A percentile compares a stretch with the other conserved stretches of the same genome.
phyloP scores from a whole-genome alignment of 1,140 invertebrate genomes.

The Battus philenor region DNA sequence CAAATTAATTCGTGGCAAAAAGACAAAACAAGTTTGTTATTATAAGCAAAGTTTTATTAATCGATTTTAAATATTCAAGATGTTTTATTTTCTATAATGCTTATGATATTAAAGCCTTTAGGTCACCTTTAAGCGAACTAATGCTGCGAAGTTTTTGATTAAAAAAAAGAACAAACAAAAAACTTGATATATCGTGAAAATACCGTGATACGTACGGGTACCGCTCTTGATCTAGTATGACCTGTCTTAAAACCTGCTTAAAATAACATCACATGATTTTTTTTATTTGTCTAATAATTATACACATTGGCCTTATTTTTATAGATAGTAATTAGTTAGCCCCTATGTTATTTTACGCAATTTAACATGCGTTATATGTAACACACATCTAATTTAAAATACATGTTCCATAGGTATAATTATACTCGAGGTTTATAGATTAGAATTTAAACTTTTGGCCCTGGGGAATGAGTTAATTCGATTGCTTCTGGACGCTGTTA shows the following conservation, averaged over 20 bases:
- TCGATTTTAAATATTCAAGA: not conserved
- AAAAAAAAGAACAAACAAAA: slow-evolving; percentile 7
- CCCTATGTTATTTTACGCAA: too few species aligned
- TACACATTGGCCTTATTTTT: too few species aligned
- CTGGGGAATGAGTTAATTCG: too few species aligned
- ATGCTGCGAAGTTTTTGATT: not conserved
- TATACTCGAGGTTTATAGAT: too few species aligned
- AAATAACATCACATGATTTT: slow-evolving; percentile 1
- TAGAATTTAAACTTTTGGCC: too few species aligned
- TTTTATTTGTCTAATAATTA: slow-evolving; percentile 2
- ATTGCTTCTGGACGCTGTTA: too few species aligned
- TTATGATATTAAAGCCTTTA: slow-evolving; percentile 10
- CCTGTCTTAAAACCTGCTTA: slow-evolving; percentile 15
- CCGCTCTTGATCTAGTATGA: slow-evolving; percentile 11
- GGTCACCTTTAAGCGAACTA: slow-evolving; percentile 9
- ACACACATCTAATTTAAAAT: too few species aligned
- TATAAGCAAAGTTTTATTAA: not conserved
- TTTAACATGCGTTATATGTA: too few species aligned
- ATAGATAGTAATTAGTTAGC: too few species aligned
- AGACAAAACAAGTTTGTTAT: slow-evolving; percentile 8
- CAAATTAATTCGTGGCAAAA: too few species aligned
- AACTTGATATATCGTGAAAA: slow-evolving; percentile 11
- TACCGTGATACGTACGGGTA: slow-evolving; percentile 9
- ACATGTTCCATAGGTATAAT: too few species aligned
- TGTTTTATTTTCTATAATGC: not conserved